Evolutionary conservation across 2,797 vertebrate genomes (phyloP).

Genomic region (Zalophus californianus): DNA sequence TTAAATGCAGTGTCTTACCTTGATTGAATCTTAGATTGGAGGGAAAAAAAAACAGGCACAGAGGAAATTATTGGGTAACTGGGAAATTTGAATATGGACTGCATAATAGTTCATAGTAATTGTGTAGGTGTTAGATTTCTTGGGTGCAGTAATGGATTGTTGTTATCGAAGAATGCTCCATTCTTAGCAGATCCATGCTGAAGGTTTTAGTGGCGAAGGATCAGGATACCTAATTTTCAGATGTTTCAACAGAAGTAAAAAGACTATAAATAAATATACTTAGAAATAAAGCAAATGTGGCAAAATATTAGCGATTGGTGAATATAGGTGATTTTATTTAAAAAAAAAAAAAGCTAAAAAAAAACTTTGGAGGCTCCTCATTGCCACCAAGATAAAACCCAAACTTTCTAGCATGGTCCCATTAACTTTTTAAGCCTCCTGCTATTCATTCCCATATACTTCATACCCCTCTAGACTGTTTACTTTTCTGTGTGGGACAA

Average conservation of each 20-base stretch:
- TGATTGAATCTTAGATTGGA: background rate
- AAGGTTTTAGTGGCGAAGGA: background rate
- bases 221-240: background rate
- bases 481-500: background rate
- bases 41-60: background rate
- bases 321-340: background rate
- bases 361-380: background rate
- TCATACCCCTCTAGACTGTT: background rate
- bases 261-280: background rate
- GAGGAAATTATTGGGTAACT: background rate
- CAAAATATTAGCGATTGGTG: background rate
- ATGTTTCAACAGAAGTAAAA: conserved; percentile 33
- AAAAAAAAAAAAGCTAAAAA: background rate
- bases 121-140: background rate
- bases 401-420: background rate
- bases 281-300: background rate
- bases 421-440: background rate
- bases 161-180: background rate
- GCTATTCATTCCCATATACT: background rate
- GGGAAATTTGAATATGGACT: background rate
- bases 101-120: background rate
- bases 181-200: background rate
- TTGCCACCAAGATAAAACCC: background rate
- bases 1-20: background rate
- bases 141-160: background rate